Conservation (phyloP, 2,888 invertebrate species). For the Ganaspis brasiliensis region DNA sequence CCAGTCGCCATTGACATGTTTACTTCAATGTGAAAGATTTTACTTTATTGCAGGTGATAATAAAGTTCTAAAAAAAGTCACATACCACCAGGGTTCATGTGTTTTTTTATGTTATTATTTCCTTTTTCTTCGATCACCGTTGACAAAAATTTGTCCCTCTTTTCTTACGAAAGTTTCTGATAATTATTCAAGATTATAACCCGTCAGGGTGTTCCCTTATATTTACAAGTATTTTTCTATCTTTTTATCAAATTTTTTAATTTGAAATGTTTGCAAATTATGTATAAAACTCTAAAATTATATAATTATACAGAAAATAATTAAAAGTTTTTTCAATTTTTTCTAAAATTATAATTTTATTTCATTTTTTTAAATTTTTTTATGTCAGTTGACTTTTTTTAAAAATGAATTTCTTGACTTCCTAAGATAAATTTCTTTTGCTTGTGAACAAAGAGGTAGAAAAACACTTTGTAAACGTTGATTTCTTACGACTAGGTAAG, state of each 20-base stretch:
- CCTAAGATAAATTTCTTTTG: neutral
- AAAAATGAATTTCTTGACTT: neutral
- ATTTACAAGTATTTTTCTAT: conserved; percentile 21
- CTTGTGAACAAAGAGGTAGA: neutral
- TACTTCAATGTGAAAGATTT: conserved; percentile 45
- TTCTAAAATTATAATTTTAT: too few species aligned
- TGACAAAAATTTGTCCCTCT: neutral
- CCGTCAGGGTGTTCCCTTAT: conserved; percentile 8
- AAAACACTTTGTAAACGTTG: neutral
- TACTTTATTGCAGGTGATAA: conserved; percentile 53
- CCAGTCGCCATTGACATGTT: conserved; percentile 63
- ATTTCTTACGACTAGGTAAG: neutral
- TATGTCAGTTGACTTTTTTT: too few species aligned
- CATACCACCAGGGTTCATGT: conserved; percentile 57
- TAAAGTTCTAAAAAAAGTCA: conserved; percentile 63
- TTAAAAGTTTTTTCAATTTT: too few species aligned
- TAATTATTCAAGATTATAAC: conserved; percentile 45
- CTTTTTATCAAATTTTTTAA: conserved; percentile 5
- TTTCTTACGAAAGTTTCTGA: conserved; percentile 40
- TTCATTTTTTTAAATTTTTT: too few species aligned
- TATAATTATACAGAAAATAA: too few species aligned
- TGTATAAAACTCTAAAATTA: too few species aligned
- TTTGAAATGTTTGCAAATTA: too few species aligned
- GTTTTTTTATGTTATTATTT: conserved; percentile 56
- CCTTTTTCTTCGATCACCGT: conserved; percentile 37